Base-by-base conservation (phyloP, 2,113 vertebrate genomes). In the Sporophila hypoxantha region DNA sequence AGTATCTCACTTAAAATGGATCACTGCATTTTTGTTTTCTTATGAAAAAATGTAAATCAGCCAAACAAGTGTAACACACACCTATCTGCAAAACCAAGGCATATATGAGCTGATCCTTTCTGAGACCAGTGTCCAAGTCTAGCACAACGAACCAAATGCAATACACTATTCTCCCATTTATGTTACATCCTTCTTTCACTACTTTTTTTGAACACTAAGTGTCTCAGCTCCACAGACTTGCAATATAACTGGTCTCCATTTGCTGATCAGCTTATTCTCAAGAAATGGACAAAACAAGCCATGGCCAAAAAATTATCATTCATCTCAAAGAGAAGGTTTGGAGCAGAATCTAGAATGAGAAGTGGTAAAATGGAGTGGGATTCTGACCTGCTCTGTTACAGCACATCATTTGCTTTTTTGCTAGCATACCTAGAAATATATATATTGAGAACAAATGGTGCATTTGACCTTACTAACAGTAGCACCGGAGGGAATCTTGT, bases 381-480 rank as follows among this genome's bases (percentile, higher is more conserved):
- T 26, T 9, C 23, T 2, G 8, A 74, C 52, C 55, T 60, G 42
- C 47, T 60, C 5, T 69, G 79, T 82, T 50, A 46, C 39, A 87
- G 52, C 36, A 85, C 44, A 74, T 19, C 50, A 65, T 49, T 83
- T 93, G 90, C 71, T 92, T 82, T 90, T 90, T 89, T 86, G 84
- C 47, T 76, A 81, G 78, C 36, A 50, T 70, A 87, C 82, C 73
- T 91, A 83, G 44, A 82, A 88, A 84, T 25, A 79, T 18, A 73
- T 39, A 46, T 19, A 82, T 13, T 82, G 75, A 90, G 47, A 94
- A 91, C 59, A 93, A 91, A 85, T 76, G 67, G 88, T 76, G 42
- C 74, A 64, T 91, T 82, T 96, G 90, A 89, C 82, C 68, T 92
- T 70, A 91, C 77, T 75, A 82, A 90, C 75, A 83, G 85, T 30